Evolutionary conservation across 2,113 vertebrate species (phyloP).

Genomic region (Cairina moschata): DNA sequence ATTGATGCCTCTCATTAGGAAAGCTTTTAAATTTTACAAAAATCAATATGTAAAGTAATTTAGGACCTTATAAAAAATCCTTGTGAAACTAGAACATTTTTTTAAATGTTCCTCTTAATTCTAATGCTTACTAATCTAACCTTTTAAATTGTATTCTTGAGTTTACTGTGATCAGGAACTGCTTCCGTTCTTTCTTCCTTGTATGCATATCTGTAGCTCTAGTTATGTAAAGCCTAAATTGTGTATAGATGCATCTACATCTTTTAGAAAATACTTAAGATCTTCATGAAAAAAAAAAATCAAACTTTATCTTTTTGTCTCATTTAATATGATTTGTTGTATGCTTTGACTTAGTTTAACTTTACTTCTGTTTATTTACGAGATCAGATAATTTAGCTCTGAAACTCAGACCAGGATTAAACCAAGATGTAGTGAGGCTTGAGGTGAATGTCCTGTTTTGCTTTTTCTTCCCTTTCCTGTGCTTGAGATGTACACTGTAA

Average conservation of each 20-base stretch:
- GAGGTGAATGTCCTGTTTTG: not conserved
- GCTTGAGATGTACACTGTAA: not conserved
- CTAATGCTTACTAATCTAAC: not conserved
- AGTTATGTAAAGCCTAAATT: not conserved
- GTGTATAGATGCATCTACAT: not conserved
- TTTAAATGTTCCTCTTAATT: not conserved
- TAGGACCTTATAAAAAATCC: not conserved
- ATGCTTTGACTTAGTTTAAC: not conserved
- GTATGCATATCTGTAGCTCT: not conserved
- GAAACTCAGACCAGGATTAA: not conserved
- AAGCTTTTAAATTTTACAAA: not conserved
- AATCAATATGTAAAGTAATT: not conserved
- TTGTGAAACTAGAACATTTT: not conserved
- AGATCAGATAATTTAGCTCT: not conserved
- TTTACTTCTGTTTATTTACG: constrained; percentile 9
- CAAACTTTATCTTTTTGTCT: not conserved
- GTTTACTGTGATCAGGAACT: not conserved
- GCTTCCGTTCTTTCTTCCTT: not conserved
- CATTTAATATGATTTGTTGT: not conserved
- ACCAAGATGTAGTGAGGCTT: not conserved
- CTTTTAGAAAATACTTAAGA: not conserved
- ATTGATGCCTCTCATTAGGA: not conserved
- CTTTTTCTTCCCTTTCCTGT: not conserved
- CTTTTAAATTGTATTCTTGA: not conserved
- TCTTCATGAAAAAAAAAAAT: not conserved